Percentiles rank a stretch among this genome's conserved stretches.
These are phyloP conservation scores for Gopherus flavomarginatus DNA, from an alignment of 2,113 vertebrate species.

Conservation along the genomic window DNA sequence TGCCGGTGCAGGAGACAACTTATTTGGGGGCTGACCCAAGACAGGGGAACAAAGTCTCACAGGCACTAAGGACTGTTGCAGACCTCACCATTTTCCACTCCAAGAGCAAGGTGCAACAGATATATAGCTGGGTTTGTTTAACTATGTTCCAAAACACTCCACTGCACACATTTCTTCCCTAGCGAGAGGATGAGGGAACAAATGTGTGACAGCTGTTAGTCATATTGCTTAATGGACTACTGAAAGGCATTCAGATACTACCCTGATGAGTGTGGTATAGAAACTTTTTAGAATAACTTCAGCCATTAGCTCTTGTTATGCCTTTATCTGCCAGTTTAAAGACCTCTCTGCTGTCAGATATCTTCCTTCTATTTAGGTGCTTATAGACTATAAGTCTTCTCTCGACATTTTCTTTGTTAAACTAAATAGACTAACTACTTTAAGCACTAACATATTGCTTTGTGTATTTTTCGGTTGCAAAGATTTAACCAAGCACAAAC, in stretches of 20 bases:
- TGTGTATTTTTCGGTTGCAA: neutral
- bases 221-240: neutral
- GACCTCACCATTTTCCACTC: neutral
- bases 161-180: neutral
- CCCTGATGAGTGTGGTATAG: neutral
- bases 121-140: no score
- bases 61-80: neutral
- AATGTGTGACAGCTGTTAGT: neutral
- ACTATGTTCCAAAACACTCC: neutral
- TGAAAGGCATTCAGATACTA: neutral
- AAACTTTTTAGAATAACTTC: neutral
- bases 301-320: neutral
- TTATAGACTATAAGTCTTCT: neutral
- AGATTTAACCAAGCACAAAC: neutral
- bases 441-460: neutral
- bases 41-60: no score
- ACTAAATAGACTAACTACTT: neutral
- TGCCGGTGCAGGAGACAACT: neutral
- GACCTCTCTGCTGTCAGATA: neutral
- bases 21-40: neutral
- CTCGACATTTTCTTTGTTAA: neutral
- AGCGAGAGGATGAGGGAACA: neutral
- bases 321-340: neutral
- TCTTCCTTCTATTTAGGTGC: neutral
- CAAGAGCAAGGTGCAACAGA: no score